Conservation (phyloP, 2,888 invertebrate species). For the Pyrrhosoma nymphula region DNA sequence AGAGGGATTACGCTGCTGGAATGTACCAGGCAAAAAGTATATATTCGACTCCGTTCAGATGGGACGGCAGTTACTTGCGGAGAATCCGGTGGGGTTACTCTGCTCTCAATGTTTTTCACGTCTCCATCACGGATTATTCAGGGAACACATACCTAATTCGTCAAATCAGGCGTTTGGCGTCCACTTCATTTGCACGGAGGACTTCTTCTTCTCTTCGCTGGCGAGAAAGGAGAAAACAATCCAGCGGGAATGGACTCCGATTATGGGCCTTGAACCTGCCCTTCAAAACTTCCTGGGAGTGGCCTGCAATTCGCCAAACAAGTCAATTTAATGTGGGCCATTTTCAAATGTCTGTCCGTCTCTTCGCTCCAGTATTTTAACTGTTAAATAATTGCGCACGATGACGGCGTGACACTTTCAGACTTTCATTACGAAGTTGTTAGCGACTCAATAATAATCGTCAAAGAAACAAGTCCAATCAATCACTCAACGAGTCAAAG, state of each 20-base stretch:
- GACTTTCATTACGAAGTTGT: neutral
- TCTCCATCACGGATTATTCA: too few relatives aligned
- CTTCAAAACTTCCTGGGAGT: conserved; percentile 19
- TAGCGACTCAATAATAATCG: neutral
- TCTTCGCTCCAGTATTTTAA: neutral
- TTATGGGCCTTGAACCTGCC: conserved; percentile 22
- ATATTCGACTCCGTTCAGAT: neutral
- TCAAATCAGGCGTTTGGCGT: neutral
- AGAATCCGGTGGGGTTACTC: neutral
- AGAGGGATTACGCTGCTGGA: neutral
- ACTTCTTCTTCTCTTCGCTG: neutral
- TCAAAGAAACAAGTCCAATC: neutral
- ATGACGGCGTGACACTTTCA: neutral
- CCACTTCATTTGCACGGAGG: neutral
- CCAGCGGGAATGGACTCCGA: neutral
- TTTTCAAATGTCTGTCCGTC: neutral
- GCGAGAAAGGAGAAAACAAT: neutral
- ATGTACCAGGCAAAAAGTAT: neutral
- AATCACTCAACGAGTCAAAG: neutral
- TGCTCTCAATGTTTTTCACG: neutral
- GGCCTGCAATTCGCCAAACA: neutral
- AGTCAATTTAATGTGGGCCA: neutral
- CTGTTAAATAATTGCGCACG: neutral
- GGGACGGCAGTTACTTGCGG: neutral
- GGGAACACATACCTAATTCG: neutral